A percentile compares a stretch with the other conserved stretches of the same genome.
phyloP scores from a whole-genome alignment of 2,113 vertebrate species.

The Struthidea cinerea region DNA sequence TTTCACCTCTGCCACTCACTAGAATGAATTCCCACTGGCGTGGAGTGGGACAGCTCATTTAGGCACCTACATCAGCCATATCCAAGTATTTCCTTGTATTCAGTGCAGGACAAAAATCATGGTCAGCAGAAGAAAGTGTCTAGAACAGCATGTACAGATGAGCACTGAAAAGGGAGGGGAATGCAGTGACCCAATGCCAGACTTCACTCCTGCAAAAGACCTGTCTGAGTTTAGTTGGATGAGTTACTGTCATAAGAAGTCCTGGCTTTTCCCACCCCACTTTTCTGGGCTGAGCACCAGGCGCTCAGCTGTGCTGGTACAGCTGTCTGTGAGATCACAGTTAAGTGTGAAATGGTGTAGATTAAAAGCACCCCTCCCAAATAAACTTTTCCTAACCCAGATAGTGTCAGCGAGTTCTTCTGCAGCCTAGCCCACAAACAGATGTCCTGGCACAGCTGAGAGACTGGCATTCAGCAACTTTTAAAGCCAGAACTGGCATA shows the following conservation, averaged over 20 bases:
- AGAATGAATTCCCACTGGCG: not conserved
- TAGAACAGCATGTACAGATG: not conserved
- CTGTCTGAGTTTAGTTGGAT: not conserved
- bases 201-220: not conserved
- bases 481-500: slow-evolving; percentile 25
- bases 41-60: not conserved
- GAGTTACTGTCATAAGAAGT: not conserved
- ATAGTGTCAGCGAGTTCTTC: slow-evolving; percentile 24
- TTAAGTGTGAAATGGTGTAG: not conserved
- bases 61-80: not conserved
- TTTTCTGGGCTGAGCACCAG: slow-evolving; percentile 13
- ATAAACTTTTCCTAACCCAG: slow-evolving; percentile 33
- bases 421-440: slow-evolving; percentile 42
- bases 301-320: slow-evolving; percentile 19
- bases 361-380: slow-evolving; percentile 32
- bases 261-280: not conserved
- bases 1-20: not conserved
- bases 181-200: not conserved
- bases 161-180: not conserved
- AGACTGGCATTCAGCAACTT: slow-evolving; percentile 11
- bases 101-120: not conserved
- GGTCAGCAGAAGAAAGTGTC: not conserved
- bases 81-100: not conserved
- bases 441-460: slow-evolving; percentile 47
- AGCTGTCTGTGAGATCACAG: slow-evolving; percentile 61